Evolutionary conservation across 2,797 vertebrate species (phyloP), one percentile per base, ranked within the genome.

Genomic region (Tarsius wallacei): DNA sequence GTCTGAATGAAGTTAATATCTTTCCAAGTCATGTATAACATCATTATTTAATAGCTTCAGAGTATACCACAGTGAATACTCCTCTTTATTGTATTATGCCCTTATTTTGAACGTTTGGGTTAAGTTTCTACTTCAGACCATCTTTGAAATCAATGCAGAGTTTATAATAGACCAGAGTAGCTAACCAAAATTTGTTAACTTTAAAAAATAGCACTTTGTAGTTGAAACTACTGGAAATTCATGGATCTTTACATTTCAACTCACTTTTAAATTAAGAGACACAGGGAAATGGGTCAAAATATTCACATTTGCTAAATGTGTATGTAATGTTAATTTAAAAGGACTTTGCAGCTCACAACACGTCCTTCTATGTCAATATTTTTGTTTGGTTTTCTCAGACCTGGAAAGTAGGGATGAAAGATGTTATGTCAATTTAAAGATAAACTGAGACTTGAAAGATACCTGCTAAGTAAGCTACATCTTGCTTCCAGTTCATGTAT

Each of bases 61-160:
- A 47, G 33, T 51, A 17, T 28, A 55, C 13, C 51, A 1, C 5
- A 26, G 14, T 15, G 15, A 2, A 14, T 36, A 2, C 59, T 86
- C 12, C 76, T 88, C 33, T 86, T 85, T 66, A 53, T 64, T 85
- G 87, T 74, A 14, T 76, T 70, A 73, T 61, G 42, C n/a, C 4
- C 4, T 93, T 89, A 89, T 80, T 96, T 86, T 78, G 42, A 47
- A 64, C 55, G 33, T 91, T 88, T 82, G 51, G 13, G 22, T 90
- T 74, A 42, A 42, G 42, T 42, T 42, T 42, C 42, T 33, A 42
- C 42, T 47, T 51, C 66, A 59, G 88, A 66, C 21, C 51, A 7
- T 51, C 36, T 91, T 73, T 64, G 4, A 63, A 51, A 83, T 89
- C 64, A 33, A 42, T 42, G 42, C 42, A 42, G 42, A 42, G 42